These are phyloP conservation scores for Ascaphus truei DNA, from an alignment of 2,113 vertebrate genomes.

Conservation along the genomic window DNA sequence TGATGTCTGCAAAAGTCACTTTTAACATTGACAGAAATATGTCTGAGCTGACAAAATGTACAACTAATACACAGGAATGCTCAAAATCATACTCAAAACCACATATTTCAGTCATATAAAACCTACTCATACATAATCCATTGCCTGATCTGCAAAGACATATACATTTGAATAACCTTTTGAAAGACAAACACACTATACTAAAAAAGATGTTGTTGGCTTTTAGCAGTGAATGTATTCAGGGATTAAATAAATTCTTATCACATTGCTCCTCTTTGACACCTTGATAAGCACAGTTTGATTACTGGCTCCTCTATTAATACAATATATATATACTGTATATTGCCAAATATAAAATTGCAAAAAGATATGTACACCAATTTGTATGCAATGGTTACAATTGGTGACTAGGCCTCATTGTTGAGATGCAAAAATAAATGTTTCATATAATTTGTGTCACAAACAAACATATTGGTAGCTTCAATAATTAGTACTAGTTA, in stretches of 20 bases:
- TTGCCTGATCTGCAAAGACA: background rate
- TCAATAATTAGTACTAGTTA: too few species aligned
- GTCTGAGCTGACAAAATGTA: too few species aligned
- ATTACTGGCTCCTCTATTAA: background rate
- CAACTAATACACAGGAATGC: too few species aligned
- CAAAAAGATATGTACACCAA: conserved; percentile 39
- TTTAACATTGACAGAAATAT: too few species aligned
- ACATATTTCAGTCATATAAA: too few species aligned
- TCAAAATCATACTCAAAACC: too few species aligned
- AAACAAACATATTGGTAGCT: too few species aligned
- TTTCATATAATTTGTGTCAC: too few species aligned
- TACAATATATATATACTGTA: too few species aligned
- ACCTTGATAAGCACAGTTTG: background rate
- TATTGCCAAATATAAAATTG: conserved; percentile 38
- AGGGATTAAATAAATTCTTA: background rate
- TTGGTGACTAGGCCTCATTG: background rate
- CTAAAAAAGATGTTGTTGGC: background rate
- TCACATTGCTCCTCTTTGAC: background rate
- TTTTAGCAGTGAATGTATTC: background rate
- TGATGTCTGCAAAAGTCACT: too few species aligned
- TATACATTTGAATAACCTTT: background rate
- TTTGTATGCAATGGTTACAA: conserved; percentile 9
- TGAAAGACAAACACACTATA: background rate
- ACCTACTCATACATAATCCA: background rate
- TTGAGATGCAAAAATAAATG: too few species aligned